Percentiles rank a stretch among this genome's conserved stretches.
Evolutionary conservation across 2,113 vertebrate genomes (phyloP).

Genomic region (Ciconia boyciana): DNA sequence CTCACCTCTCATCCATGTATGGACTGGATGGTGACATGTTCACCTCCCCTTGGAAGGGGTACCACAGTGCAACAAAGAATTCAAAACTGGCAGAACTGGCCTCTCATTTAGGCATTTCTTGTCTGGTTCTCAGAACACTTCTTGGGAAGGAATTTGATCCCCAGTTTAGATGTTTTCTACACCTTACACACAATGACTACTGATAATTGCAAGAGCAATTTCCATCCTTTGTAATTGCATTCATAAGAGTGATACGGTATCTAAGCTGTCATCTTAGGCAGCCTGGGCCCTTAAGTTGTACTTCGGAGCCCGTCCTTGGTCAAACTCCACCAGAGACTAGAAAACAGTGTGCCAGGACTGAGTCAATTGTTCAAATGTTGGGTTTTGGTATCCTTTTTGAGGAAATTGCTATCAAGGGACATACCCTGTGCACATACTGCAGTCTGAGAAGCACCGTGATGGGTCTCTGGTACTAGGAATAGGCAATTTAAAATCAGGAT

Average conservation of each 20-base stretch:
- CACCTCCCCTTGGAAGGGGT: background rate
- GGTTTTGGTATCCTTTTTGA: background rate
- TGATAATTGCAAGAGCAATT: background rate
- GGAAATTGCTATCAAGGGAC: too few relatives aligned
- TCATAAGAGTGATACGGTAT: rapidly evolving
- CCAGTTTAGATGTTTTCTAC: background rate
- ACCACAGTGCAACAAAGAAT: background rate
- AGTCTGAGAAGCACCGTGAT: background rate
- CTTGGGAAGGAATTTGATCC: background rate
- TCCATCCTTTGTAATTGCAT: background rate
- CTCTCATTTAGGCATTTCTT: background rate
- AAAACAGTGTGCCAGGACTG: background rate
- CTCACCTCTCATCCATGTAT: rapidly evolving
- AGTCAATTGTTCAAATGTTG: background rate
- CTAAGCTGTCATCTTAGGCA: background rate
- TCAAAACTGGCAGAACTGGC: background rate
- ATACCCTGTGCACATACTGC: background rate
- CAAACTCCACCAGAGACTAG: background rate
- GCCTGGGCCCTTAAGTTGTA: too few relatives aligned
- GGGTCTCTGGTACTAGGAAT: background rate
- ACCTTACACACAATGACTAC: background rate
- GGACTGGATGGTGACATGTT: background rate
- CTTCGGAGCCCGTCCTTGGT: background rate
- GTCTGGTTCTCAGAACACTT: background rate
- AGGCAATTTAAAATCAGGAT: background rate